Percentiles rank a stretch among this genome's conserved stretches.
phyloP scores from a whole-genome alignment of 2,113 vertebrate species.

The Thunnus maccoyii region DNA sequence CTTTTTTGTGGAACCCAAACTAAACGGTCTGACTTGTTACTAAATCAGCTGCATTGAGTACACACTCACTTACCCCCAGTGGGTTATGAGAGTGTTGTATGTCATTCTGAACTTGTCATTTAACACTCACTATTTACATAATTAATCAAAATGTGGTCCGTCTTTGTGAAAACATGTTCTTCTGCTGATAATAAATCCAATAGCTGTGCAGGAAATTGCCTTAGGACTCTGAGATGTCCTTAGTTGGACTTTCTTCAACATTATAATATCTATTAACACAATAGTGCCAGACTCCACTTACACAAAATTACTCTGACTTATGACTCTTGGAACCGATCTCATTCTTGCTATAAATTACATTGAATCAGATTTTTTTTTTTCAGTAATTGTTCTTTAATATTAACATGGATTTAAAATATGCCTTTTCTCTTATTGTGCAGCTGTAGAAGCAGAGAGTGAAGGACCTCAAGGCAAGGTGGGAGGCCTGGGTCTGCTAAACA shows the following conservation, averaged over 20 bases:
- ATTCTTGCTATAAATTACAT: background rate
- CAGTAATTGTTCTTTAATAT: background rate
- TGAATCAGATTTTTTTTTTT: background rate
- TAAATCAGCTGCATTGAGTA: conserved; percentile 36
- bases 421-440: background rate
- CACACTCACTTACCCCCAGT: background rate
- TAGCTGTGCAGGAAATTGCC: conserved; percentile 12
- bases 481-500: conserved; percentile 53
- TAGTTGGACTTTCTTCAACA: background rate
- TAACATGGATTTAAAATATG: background rate
- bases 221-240: background rate
- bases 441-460: conserved; percentile 36
- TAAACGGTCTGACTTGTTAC: conserved; percentile 7
- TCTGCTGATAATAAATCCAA: conserved; percentile 31
- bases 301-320: background rate
- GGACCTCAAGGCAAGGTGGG: conserved; percentile 62
- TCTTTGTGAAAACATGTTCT: conserved; percentile 8
- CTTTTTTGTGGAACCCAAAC: conserved; percentile 39
- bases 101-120: conserved; percentile 33
- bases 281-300: background rate
- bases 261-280: background rate
- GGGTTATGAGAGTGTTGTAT: conserved; percentile 8
- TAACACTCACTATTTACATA: conserved; percentile 28
- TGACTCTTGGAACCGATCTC: background rate
- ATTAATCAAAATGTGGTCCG: conserved; percentile 22